Percentiles rank a stretch among this genome's conserved stretches.
Evolutionary conservation across 2,888 invertebrate species (phyloP).

Genomic region (Coelinius sp.): DNA sequence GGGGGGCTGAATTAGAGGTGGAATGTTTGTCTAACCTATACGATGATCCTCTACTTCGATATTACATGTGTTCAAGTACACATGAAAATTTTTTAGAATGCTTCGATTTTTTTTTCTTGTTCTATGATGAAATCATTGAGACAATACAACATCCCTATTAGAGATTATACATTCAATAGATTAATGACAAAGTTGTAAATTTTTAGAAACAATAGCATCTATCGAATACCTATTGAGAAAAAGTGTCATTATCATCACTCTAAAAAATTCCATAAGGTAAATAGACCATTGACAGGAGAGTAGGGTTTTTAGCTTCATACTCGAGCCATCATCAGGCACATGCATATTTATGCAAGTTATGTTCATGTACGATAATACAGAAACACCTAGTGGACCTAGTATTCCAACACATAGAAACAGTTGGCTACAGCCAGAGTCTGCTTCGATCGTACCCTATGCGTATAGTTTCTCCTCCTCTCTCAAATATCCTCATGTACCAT

Average conservation of each 20-base stretch:
- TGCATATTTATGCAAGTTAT: slow-evolving; percentile 19
- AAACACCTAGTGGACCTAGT: neutral
- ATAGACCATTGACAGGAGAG: no score
- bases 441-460: neutral
- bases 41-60: neutral
- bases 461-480: neutral
- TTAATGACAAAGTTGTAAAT: neutral
- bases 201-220: no score
- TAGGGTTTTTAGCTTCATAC: no score
- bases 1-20: slow-evolving; percentile 28
- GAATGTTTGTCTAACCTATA: neutral
- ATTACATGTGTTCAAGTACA: neutral
- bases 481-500: slow-evolving; percentile 6
- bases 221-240: no score
- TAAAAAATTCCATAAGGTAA: no score
- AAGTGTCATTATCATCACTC: no score
- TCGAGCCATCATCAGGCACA: slow-evolving; percentile 28
- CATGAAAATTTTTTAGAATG: no score
- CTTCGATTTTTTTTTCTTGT: no score
- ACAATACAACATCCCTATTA: no score
- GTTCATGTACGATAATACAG: slow-evolving; percentile 1
- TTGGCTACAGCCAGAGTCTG: neutral
- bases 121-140: no score
- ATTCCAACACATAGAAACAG: neutral
- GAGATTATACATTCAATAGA: neutral